Conservation (phyloP, 2,888 invertebrate genomes). For the Hemithea aestivaria region DNA sequence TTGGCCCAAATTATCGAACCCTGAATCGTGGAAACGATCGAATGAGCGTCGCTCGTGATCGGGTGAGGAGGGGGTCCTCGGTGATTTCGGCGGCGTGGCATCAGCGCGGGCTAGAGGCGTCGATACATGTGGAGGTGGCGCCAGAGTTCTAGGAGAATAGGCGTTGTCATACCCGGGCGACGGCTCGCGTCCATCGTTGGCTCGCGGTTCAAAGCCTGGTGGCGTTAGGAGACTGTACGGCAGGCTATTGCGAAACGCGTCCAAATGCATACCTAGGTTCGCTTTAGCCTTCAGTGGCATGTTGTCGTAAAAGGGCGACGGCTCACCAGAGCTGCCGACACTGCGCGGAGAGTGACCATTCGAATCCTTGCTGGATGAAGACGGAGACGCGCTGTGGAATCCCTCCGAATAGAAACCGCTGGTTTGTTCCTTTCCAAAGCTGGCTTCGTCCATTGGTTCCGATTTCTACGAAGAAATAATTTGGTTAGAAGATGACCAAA, state of each 20-base stretch:
- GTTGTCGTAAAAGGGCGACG: conserved; percentile 60
- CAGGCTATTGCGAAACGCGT: conserved; percentile 62
- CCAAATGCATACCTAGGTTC: conserved; percentile 65
- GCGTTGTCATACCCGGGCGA: conserved; percentile 55
- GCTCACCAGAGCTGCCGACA: conserved; percentile 62
- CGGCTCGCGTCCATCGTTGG: conserved; percentile 51
- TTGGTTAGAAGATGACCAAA: conserved; percentile 8
- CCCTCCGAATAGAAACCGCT: conserved; percentile 81
- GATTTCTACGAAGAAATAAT: conserved; percentile 73
- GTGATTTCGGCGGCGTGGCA: conserved; percentile 70
- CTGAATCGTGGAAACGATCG: conserved; percentile 73
- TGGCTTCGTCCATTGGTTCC: conserved; percentile 70
- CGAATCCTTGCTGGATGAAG: conserved; percentile 76
- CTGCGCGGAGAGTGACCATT: conserved; percentile 72
- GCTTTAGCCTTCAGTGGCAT: conserved; percentile 66
- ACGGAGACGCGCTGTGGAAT: conserved; percentile 80
- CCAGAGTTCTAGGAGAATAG: conserved; percentile 55
- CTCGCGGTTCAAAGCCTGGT: conserved; percentile 72
- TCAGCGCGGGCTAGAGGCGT: conserved; percentile 58
- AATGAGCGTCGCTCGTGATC: conserved; percentile 54
- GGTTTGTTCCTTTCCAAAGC: conserved; percentile 76
- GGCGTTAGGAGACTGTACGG: conserved; percentile 82
- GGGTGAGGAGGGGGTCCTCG: conserved; percentile 56
- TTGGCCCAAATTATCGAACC: conserved; percentile 62
- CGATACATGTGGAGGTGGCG: conserved; percentile 56